phyloP scores from a whole-genome alignment of 2,888 invertebrate species.

The Loripinus fragilis region DNA sequence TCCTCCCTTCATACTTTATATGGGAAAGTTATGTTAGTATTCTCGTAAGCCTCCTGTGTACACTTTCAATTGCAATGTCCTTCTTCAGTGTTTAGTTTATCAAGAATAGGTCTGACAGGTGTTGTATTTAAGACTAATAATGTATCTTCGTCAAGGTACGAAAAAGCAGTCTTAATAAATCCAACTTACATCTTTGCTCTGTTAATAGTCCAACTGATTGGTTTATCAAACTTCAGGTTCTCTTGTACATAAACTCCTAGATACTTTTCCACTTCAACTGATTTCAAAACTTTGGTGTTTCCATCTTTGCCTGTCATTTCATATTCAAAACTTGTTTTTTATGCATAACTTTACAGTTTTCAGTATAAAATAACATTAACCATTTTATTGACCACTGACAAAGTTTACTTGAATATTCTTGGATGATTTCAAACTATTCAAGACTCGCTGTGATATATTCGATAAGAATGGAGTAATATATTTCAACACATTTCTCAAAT shows the following conservation, averaged over 20 bases:
- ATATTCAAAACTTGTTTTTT: not conserved
- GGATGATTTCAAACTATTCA: no score
- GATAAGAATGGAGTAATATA: no score
- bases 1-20: not conserved
- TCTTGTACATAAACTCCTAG: not conserved
- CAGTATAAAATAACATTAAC: no score
- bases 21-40: not conserved
- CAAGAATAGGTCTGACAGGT: not conserved
- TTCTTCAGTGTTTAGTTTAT: not conserved
- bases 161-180: not conserved
- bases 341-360: not conserved
- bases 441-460: no score
- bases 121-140: not conserved
- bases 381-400: no score
- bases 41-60: not conserved
- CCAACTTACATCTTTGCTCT: not conserved
- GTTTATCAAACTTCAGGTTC: not conserved
- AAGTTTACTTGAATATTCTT: no score
- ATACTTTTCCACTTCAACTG: not conserved
- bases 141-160: not conserved
- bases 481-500: no score
- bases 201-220: not conserved
- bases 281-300: not conserved
- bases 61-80: not conserved
- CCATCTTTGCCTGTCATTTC: not conserved